phyloP scores from a whole-genome alignment of 2,797 vertebrate genomes.

The Onychomys arenicola region DNA sequence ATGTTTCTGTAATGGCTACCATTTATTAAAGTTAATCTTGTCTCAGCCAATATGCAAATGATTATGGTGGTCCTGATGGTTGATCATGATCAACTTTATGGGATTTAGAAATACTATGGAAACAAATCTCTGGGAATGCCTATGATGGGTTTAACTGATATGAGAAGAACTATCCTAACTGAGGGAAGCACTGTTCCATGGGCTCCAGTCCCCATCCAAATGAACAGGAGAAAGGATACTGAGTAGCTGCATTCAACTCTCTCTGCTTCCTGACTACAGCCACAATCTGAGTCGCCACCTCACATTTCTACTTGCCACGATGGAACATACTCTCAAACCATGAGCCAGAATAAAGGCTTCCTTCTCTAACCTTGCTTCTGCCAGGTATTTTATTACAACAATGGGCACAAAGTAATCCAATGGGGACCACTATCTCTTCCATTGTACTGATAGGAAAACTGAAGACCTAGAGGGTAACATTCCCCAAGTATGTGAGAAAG shows the following conservation, averaged over 20 bases:
- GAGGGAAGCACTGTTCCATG: background rate
- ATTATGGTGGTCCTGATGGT: background rate
- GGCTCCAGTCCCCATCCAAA: background rate
- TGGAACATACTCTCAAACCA: background rate
- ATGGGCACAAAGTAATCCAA: background rate
- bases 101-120: background rate
- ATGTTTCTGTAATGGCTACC: background rate
- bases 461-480: background rate
- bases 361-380: background rate
- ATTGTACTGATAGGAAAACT: conserved; percentile 19
- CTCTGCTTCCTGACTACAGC: background rate
- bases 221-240: background rate
- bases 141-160: background rate
- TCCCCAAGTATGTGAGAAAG: background rate
- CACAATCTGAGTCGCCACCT: background rate
- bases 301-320: background rate
- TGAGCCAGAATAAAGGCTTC: background rate
- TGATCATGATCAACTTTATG: background rate
- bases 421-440: background rate
- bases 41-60: background rate
- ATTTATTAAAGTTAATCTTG: conserved; percentile 24
- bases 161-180: background rate
- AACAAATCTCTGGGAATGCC: background rate
- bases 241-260: background rate
- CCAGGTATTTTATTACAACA: background rate